Conservation (phyloP, 1,140 invertebrate species). For the Diorhabda sublineata region DNA sequence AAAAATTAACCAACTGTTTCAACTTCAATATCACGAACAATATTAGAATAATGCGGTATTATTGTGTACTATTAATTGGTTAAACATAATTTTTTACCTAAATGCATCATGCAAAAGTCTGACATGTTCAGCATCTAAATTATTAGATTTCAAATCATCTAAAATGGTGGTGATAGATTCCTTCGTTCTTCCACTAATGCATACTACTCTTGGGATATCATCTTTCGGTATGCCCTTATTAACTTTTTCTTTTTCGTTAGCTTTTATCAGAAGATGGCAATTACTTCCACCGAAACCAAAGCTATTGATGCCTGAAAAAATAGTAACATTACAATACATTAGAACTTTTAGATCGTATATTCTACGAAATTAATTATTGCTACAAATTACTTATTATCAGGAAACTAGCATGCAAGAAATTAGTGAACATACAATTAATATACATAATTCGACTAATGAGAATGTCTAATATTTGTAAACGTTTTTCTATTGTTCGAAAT, state of each 20-base stretch:
- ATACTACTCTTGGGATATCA: conserved; percentile 56
- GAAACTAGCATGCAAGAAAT: no score
- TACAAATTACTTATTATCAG: no score
- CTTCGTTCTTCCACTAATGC: conserved; percentile 59
- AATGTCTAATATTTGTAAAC: no score
- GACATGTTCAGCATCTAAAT: conserved; percentile 24
- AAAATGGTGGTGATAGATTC: conserved; percentile 49
- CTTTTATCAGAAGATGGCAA: conserved; percentile 62
- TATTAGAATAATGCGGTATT: no score
- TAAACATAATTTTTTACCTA: conserved; percentile 11
- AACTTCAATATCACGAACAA: no score
- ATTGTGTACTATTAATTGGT: no score
- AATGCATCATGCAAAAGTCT: conserved; percentile 24
- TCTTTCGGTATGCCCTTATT: conserved; percentile 50
- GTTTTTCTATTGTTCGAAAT: no score
- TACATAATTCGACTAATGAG: no score
- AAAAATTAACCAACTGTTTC: no score
- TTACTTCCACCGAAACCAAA: conserved; percentile 62
- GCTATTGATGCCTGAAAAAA: conserved; percentile 51
- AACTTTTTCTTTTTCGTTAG: conserved; percentile 50
- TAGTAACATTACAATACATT: background rate
- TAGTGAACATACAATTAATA: no score
- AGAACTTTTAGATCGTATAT: no score
- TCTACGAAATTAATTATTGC: no score
- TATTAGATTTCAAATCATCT: conserved; percentile 17